phyloP scores from a whole-genome alignment of 2,888 invertebrate genomes.

The Sarcophaga variegata region DNA sequence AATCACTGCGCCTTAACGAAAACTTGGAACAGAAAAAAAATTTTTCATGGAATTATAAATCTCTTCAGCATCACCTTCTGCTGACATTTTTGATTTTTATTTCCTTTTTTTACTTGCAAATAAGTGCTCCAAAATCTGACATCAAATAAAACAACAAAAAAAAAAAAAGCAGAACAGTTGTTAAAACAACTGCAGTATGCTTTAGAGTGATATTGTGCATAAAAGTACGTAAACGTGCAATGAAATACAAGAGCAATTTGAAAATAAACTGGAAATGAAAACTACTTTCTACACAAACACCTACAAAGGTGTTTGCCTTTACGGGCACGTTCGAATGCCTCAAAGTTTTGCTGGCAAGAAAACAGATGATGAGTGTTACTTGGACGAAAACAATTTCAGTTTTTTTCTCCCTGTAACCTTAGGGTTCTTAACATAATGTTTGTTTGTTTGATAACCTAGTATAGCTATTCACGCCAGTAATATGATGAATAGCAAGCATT shows the following conservation, averaged over 20 bases:
- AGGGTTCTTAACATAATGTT: background rate
- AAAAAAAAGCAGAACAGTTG: background rate
- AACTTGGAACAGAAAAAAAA: background rate
- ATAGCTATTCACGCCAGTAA: no score
- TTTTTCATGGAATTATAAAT: slow-evolving; percentile 59
- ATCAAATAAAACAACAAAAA: background rate
- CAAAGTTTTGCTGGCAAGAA: no score
- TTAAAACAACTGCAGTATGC: no score
- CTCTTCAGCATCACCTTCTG: slow-evolving; percentile 67
- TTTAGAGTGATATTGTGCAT: no score
- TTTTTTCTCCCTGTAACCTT: background rate
- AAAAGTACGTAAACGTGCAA: no score
- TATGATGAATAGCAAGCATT: no score
- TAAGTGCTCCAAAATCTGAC: background rate
- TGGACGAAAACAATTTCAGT: no score
- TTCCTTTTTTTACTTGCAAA: slow-evolving; percentile 10
- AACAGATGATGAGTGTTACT: no score
- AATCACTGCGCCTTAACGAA: background rate
- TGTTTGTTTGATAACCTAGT: background rate
- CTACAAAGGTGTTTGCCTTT: no score
- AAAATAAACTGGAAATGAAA: background rate
- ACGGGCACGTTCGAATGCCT: background rate
- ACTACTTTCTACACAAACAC: background rate
- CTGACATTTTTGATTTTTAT: slow-evolving; percentile 67
- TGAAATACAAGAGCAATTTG: no score